Conservation (phyloP, 2,888 invertebrate species). For the Thelaira solivaga region DNA sequence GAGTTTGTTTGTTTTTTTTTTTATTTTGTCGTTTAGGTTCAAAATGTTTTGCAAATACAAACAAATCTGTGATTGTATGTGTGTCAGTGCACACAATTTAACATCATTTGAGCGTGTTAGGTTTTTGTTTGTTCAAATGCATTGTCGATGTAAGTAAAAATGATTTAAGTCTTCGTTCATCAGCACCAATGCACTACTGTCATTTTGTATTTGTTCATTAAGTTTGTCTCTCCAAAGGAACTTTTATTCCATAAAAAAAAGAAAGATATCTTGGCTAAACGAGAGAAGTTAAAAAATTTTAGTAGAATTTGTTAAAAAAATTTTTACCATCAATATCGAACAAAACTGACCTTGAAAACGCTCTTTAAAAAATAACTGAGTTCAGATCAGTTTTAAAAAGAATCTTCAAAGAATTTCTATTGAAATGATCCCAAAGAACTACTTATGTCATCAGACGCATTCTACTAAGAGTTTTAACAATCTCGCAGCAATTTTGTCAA, state of each 20-base stretch:
- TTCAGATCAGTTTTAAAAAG: too few species aligned
- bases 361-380: too few species aligned
- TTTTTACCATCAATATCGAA: too few species aligned
- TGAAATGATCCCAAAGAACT: too few species aligned
- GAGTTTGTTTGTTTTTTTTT: background rate
- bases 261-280: background rate
- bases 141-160: slow-evolving; percentile 39
- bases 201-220: slow-evolving; percentile 37
- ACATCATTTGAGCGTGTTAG: slow-evolving; percentile 24
- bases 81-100: slow-evolving; percentile 55
- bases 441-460: too few species aligned
- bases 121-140: background rate
- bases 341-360: too few species aligned
- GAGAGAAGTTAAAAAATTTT: background rate
- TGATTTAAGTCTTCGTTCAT: slow-evolving; percentile 50
- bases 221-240: slow-evolving; percentile 25
- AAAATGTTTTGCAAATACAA: slow-evolving; percentile 41
- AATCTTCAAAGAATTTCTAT: too few species aligned
- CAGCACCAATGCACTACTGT: slow-evolving; percentile 45
- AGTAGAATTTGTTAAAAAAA: background rate
- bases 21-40: slow-evolving; percentile 31
- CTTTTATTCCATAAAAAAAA: background rate
- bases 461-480: too few species aligned
- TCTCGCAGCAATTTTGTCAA: too few species aligned
- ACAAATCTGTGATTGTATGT: slow-evolving; percentile 48